Conservation (phyloP, 2,113 vertebrate species). For the Leptodactylus fuscus region DNA sequence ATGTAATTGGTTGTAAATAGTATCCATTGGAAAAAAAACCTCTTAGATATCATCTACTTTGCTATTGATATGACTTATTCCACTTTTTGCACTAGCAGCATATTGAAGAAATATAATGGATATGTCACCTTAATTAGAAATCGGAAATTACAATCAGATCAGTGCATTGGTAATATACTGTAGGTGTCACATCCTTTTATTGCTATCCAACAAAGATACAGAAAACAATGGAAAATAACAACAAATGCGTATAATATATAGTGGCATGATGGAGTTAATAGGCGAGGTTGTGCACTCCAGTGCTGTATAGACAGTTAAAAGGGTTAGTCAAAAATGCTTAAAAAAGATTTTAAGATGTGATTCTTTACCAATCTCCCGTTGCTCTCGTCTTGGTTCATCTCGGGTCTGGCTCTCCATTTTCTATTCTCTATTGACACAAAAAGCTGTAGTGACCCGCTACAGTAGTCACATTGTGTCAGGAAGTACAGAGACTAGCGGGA, state of each 20-base stretch:
- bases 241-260: too few relatives aligned
- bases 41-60: not conserved
- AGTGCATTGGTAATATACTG: not conserved
- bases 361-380: too few relatives aligned
- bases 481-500: too few relatives aligned
- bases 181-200: not conserved
- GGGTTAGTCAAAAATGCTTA: too few relatives aligned
- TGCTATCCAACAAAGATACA: not conserved
- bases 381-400: too few relatives aligned
- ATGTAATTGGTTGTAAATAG: too few relatives aligned
- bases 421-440: too few relatives aligned
- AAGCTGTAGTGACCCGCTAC: too few relatives aligned
- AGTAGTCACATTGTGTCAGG: too few relatives aligned
- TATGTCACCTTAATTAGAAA: not conserved
- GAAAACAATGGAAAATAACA: not conserved
- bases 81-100: conserved; percentile 4
- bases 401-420: too few relatives aligned
- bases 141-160: not conserved
- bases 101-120: not conserved
- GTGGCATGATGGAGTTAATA: too few relatives aligned
- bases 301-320: not conserved
- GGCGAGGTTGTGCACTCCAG: not conserved
- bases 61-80: not conserved
- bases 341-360: too few relatives aligned
- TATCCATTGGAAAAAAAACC: not conserved